phyloP scores from a whole-genome alignment of 2,797 vertebrate genomes.

The Eospalax fontanierii region DNA sequence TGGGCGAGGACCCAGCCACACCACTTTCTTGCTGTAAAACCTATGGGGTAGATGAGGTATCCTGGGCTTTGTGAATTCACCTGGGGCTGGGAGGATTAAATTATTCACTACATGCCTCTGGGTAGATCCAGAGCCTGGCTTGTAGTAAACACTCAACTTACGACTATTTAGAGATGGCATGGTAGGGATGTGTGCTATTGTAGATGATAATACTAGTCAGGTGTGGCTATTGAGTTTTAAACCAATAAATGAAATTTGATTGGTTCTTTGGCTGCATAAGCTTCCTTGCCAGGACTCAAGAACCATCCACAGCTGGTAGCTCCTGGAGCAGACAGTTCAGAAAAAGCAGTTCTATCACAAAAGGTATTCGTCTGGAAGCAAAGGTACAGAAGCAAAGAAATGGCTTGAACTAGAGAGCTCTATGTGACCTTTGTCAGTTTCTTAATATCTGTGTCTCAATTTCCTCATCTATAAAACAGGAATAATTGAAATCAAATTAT shows the following conservation, averaged over 20 bases:
- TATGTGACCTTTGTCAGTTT: background rate
- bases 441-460: background rate
- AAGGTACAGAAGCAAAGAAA: background rate
- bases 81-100: background rate
- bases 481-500: background rate
- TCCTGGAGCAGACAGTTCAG: accelerated
- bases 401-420: background rate
- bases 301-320: background rate
- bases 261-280: background rate
- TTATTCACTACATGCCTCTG: background rate
- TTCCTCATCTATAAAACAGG: background rate
- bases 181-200: background rate
- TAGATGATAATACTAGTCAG: too few species aligned
- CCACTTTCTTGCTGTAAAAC: background rate
- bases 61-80: background rate
- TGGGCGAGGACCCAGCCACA: background rate
- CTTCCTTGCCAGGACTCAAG: background rate
- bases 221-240: background rate
- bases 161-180: background rate
- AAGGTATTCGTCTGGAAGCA: background rate
- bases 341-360: accelerated
- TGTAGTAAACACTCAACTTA: background rate
- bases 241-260: background rate
- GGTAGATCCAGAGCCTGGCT: background rate
- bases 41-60: background rate